Percentiles rank a stretch among this genome's conserved stretches.
Conservation (phyloP, 2,113 vertebrate genomes). For the Zosterops hypoxanthus region DNA sequence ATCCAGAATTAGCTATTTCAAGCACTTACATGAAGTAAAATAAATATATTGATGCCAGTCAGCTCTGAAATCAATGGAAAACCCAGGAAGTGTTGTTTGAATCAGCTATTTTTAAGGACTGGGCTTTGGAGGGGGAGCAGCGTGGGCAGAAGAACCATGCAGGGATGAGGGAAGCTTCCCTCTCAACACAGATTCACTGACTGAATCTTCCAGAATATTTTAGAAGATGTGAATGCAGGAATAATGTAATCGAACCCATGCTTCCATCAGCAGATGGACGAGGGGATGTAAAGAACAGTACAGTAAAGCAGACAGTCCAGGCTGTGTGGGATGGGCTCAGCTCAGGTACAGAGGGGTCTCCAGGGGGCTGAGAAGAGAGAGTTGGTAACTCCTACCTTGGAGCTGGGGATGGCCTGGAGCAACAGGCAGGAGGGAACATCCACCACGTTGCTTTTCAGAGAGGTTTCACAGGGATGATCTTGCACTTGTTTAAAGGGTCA, state of each 20-base stretch:
- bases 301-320: rapidly evolving
- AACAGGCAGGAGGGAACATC: rapidly evolving
- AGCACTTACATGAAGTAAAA: not conserved
- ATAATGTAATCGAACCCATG: rapidly evolving
- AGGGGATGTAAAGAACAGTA: rapidly evolving
- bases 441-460: rapidly evolving
- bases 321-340: rapidly evolving
- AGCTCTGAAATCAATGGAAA: not conserved
- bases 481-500: not conserved
- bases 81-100: not conserved
- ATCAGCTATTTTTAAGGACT: rapidly evolving
- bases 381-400: not conserved
- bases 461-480: not conserved
- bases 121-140: not conserved
- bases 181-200: not conserved
- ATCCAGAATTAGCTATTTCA: not conserved
- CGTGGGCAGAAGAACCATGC: rapidly evolving
- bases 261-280: not conserved
- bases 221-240: not conserved
- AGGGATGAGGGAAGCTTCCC: not conserved
- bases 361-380: rapidly evolving
- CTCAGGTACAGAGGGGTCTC: rapidly evolving
- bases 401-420: rapidly evolving
- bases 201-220: not conserved
- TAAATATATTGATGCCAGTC: not conserved